Percentiles rank a stretch among this genome's conserved stretches.
phyloP scores from a whole-genome alignment of 2,888 invertebrate species.

The Eupithecia pulchellata region DNA sequence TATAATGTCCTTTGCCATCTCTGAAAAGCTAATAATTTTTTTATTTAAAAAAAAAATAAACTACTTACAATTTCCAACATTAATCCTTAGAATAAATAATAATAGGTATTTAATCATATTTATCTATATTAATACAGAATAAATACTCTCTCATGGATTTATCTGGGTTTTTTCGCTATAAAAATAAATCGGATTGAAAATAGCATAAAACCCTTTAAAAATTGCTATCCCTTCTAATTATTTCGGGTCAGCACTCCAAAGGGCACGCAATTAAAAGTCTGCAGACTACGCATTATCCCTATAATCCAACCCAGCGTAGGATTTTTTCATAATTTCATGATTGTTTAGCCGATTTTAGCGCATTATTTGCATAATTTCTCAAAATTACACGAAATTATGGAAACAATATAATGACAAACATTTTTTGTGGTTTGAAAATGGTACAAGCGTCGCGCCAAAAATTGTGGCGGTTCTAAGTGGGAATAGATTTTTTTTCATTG shows the following conservation, averaged over 20 bases:
- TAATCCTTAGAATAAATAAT: neutral
- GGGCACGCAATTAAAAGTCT: constrained; percentile 54
- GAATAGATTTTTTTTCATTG: neutral
- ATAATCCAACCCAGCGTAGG: constrained; percentile 52
- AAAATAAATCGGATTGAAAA: constrained; percentile 40
- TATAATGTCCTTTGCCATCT: no score
- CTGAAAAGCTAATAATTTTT: no score
- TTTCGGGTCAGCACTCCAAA: constrained; percentile 52
- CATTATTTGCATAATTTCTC: constrained; percentile 44
- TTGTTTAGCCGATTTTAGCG: constrained; percentile 52
- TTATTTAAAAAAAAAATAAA: no score
- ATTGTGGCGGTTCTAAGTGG: neutral
- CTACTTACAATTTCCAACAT: neutral
- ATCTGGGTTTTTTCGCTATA: constrained; percentile 28
- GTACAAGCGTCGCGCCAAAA: neutral
- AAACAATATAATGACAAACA: neutral
- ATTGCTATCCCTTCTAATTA: constrained; percentile 48
- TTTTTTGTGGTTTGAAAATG: neutral
- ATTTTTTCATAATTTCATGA: constrained; percentile 48
- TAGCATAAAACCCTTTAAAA: constrained; percentile 43
- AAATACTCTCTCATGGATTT: no score
- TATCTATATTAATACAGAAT: no score
- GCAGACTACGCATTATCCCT: constrained; percentile 53
- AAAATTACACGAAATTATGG: neutral
- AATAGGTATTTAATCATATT: no score